A percentile compares a stretch with the other conserved stretches of the same genome.
Evolutionary conservation across 2,888 invertebrate species (phyloP).

Genomic region (Dinocampus coccinellae): DNA sequence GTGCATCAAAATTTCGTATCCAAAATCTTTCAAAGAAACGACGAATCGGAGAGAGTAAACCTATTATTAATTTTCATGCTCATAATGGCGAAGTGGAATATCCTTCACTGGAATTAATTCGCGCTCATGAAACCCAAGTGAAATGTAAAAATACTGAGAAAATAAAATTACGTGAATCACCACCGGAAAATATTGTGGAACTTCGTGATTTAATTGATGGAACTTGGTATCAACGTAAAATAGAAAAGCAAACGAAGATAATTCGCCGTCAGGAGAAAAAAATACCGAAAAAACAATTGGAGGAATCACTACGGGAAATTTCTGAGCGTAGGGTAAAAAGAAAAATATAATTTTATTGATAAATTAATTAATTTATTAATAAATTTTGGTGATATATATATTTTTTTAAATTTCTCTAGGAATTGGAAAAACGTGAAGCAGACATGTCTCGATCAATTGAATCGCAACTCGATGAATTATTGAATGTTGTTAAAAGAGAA

Average conservation of each 20-base stretch:
- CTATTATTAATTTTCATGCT: not conserved
- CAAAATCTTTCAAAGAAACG: slow-evolving; percentile 69
- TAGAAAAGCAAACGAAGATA: slow-evolving; percentile 32
- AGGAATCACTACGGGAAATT: not conserved
- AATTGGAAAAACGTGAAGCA: slow-evolving; percentile 72
- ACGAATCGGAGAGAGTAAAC: slow-evolving; percentile 43
- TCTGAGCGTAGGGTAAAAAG: slow-evolving; percentile 1
- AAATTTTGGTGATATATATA: not conserved
- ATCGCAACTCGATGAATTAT: slow-evolving; percentile 73
- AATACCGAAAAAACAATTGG: not conserved
- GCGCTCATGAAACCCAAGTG: slow-evolving; percentile 64
- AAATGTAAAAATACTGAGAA: slow-evolving; percentile 64
- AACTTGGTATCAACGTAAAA: slow-evolving; percentile 48
- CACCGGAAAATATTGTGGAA: slow-evolving; percentile 57
- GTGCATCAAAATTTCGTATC: slow-evolving; percentile 71
- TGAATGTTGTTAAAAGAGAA: slow-evolving; percentile 71
- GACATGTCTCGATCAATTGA: slow-evolving; percentile 77
- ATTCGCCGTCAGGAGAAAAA: slow-evolving; percentile 30
- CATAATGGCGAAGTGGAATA: slow-evolving; percentile 73
- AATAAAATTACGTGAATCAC: slow-evolving; percentile 49
- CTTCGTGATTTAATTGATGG: slow-evolving; percentile 52
- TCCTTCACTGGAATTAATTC: slow-evolving; percentile 71
- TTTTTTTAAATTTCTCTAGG: slow-evolving; percentile 60
- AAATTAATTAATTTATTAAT: not conserved
- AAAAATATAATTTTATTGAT: not conserved